These are phyloP conservation scores for Zygothrica quintamaculata DNA, from an alignment of 2,888 invertebrate species.

Conservation along the genomic window DNA sequence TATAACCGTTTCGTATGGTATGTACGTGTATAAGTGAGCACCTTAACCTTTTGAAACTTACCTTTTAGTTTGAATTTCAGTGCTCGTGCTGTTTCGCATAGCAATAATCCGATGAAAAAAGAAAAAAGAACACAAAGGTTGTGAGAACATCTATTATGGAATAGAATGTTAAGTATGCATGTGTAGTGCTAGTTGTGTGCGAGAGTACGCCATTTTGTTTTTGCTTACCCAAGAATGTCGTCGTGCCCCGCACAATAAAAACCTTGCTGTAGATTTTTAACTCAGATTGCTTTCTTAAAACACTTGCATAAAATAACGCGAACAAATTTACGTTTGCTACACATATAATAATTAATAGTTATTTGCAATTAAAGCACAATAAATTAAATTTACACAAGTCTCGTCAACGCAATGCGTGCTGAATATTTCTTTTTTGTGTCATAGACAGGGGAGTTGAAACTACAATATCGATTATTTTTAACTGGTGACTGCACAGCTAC, in stretches of 20 bases:
- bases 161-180: not conserved
- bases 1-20: conserved; percentile 9
- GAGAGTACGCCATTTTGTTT: conserved; percentile 53
- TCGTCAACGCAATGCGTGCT: conserved; percentile 36
- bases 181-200: conserved; percentile 8
- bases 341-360: conserved; percentile 26
- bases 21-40: conserved; percentile 31
- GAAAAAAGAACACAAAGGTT: conserved; percentile 17
- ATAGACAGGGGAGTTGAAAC: conserved; percentile 14
- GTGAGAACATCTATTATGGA: conserved; percentile 27
- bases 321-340: conserved; percentile 19
- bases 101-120: conserved; percentile 7
- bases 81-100: conserved; percentile 18
- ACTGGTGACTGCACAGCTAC: conserved; percentile 3
- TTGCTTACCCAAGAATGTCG: conserved; percentile 46
- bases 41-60: conserved; percentile 54
- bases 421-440: conserved; percentile 30
- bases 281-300: not conserved
- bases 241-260: conserved; percentile 41
- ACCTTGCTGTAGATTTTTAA: not conserved
- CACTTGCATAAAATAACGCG: conserved; percentile 19
- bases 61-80: conserved; percentile 33
- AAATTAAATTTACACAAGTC: conserved; percentile 28
- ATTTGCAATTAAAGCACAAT: conserved; percentile 13
- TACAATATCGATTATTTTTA: conserved; percentile 19